A percentile compares a stretch with the other conserved stretches of the same genome.
Evolutionary conservation across 2,113 vertebrate species (phyloP).

Genomic region (Corydoras sp.): DNA sequence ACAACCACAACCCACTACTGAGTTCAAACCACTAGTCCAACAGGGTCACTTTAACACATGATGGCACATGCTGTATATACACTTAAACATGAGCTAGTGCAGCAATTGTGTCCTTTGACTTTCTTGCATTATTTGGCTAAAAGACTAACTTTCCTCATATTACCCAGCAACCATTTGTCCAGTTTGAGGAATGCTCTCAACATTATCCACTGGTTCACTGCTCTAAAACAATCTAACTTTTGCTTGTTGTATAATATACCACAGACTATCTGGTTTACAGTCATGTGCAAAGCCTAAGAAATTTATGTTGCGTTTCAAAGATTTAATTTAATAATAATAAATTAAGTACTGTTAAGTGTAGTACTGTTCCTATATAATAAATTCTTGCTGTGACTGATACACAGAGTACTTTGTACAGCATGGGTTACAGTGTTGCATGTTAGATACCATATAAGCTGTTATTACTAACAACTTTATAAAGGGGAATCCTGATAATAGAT

Average conservation of each 20-base stretch:
- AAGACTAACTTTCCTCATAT: not conserved
- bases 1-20: slow-evolving; percentile 29
- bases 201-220: too few relatives aligned
- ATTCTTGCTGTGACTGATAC: too few relatives aligned
- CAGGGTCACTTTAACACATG: slow-evolving; percentile 19
- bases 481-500: too few relatives aligned
- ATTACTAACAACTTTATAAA: too few relatives aligned
- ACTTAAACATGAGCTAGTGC: not conserved
- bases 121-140: slow-evolving; percentile 12
- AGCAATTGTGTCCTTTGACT: not conserved
- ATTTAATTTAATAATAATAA: too few relatives aligned
- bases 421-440: too few relatives aligned
- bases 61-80: not conserved
- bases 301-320: too few relatives aligned
- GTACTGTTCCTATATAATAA: too few relatives aligned
- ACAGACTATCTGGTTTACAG: slow-evolving; percentile 41
- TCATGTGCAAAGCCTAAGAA: slow-evolving; percentile 6
- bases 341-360: too few relatives aligned
- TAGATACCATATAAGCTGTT: too few relatives aligned
- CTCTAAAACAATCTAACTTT: slow-evolving; percentile 33
- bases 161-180: slow-evolving; percentile 17
- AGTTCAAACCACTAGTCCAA: slow-evolving; percentile 17
- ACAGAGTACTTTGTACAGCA: too few relatives aligned
- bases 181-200: slow-evolving; percentile 26
- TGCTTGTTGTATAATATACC: slow-evolving; percentile 50